Conservation (phyloP, 2,113 vertebrate species). For the Onychostruthus taczanowskii region DNA sequence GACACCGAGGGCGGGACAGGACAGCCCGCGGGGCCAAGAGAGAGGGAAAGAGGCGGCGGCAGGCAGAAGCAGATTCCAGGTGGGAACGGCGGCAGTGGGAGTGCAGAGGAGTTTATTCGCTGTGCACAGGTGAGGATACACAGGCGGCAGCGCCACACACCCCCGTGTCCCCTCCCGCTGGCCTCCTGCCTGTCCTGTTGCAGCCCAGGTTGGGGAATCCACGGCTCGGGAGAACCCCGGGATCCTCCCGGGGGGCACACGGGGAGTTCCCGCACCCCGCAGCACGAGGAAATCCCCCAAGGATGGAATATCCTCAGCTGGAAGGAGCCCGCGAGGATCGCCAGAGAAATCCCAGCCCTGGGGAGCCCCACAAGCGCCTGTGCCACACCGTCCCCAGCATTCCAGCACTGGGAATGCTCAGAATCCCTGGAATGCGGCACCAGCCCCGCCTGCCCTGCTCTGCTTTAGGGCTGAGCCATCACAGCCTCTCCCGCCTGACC, state of each 20-base stretch:
- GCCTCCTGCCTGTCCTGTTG: not conserved
- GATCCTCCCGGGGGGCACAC: fast-evolving
- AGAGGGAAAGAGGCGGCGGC: not conserved
- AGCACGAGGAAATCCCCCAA: not conserved
- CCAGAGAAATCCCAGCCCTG: not conserved
- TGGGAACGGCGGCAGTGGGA: not conserved
- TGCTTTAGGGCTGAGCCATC: fast-evolving
- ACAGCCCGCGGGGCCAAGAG: not conserved
- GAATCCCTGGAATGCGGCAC: not conserved
- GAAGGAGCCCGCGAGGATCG: not conserved
- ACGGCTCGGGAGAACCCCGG: fast-evolving
- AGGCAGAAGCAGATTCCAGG: slow-evolving; percentile 32
- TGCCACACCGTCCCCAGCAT: fast-evolving
- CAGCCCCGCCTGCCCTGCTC: not conserved
- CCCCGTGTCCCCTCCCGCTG: not conserved
- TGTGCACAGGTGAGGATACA: not conserved
- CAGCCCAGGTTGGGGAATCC: not conserved
- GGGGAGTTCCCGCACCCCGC: fast-evolving
- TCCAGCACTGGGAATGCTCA: fast-evolving
- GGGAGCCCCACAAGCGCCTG: fast-evolving
- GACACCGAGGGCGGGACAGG: not conserved
- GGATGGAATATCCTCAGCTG: not conserved
- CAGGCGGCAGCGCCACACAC: not conserved
- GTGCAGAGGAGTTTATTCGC: not conserved
- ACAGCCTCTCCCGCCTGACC: not conserved